Conservation (phyloP, 2,113 vertebrate genomes). For the Taxidea taxus region DNA sequence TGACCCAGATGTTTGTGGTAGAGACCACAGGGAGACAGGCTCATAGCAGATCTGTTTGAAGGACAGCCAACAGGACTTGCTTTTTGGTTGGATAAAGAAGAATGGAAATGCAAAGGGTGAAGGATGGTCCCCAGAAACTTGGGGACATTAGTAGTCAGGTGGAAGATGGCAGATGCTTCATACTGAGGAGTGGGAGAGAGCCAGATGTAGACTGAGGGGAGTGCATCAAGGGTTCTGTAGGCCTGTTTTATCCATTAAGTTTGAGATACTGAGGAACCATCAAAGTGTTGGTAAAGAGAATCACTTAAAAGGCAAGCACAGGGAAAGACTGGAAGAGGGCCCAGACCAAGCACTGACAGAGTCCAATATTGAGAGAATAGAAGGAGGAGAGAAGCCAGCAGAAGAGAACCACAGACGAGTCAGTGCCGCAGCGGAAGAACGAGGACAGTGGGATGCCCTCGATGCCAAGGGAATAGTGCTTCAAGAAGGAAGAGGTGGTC, state of each 20-base stretch:
- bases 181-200: neutral
- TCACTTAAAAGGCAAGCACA: neutral
- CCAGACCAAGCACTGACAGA: neutral
- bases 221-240: neutral
- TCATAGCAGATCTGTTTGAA: neutral
- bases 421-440: rapidly evolving
- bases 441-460: rapidly evolving
- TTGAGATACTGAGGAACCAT: neutral
- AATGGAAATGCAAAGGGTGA: neutral
- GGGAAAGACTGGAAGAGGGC: neutral
- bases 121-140: neutral
- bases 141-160: neutral
- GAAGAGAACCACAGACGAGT: neutral
- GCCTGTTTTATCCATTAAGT: neutral
- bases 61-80: neutral
- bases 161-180: neutral
- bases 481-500: neutral
- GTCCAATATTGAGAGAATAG: rapidly evolving
- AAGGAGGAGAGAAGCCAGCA: neutral
- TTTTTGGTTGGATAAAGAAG: neutral
- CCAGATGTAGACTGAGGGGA: too few relatives aligned
- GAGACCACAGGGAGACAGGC: neutral
- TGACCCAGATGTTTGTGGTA: too few relatives aligned
- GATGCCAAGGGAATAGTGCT: neutral
- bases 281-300: neutral